phyloP scores from a whole-genome alignment of 2,797 vertebrate species.

The Xerus rutilus region DNA sequence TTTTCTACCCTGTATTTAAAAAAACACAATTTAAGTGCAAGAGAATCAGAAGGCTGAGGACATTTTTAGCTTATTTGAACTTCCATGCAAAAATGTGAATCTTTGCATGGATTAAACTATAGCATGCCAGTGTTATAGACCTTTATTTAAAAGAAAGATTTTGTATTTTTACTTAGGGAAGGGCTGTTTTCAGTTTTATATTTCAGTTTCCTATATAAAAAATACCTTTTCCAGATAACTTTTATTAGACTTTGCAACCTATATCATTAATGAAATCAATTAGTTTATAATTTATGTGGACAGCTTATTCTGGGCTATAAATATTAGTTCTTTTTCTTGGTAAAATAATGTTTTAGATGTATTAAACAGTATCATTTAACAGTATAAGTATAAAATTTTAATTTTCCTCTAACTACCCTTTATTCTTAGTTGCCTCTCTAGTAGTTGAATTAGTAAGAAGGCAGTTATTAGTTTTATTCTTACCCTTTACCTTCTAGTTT shows the following conservation, averaged over 20 bases:
- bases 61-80: not conserved
- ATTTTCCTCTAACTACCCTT: not conserved
- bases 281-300: not conserved
- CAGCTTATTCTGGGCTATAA: not conserved
- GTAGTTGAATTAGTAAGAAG: not conserved
- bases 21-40: not conserved
- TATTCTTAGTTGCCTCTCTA: not conserved
- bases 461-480: not conserved
- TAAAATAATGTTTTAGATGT: too few species aligned
- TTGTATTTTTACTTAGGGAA: not conserved
- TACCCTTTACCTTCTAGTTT: not conserved
- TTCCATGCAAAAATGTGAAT: slow-evolving; percentile 19
- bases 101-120: not conserved
- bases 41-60: not conserved
- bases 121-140: not conserved
- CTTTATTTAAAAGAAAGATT: not conserved
- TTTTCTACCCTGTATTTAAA: too few species aligned
- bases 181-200: not conserved
- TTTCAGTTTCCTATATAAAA: not conserved
- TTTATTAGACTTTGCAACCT: not conserved
- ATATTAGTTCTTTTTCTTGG: not conserved
- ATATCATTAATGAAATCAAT: not conserved
- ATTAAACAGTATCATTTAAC: not conserved
- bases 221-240: not conserved
- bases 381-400: not conserved